Evolutionary conservation across 2,888 invertebrate species (phyloP), one percentile per base, ranked within the genome.

Genomic region (Actias luna): DNA sequence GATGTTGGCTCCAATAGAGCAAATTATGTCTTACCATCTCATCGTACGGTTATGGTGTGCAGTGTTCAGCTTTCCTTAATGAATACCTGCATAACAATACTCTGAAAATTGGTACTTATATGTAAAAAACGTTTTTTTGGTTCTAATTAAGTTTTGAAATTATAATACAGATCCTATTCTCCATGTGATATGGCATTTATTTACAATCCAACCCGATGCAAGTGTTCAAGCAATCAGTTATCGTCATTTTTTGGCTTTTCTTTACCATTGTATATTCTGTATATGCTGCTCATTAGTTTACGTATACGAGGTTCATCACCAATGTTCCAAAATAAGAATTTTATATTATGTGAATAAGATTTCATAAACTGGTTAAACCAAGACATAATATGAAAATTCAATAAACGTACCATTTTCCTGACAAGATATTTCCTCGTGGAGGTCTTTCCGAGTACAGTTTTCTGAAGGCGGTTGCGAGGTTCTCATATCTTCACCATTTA

Each of bases 331-430:
- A 18, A 16, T 18, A 18, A 18, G 1, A n/a, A 8, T 42, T 12
- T 0, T 18, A 7, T 8, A 4, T 1, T 42, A 1, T 18, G 8
- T 1, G 18, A 42, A 42, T 2, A 42, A 7, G 42, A 8, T 18
- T 0, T 8, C 18, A 18, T 42, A 42, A 18, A n/a, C 42, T 42
- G 5, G 1, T n/a, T 16, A 18, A 7, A 18, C 42, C 8, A 16
- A 1, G 8, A 2, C 1, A n/a, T 18, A 18, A 8, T 18, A 8
- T 18, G 7, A 42, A 42, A 18, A 18, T 29, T 7, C 55, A 29
- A 16, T 10, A n/a, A 55, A 61, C 64, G 64, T 65, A 78, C 80
- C 77, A 59, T 75, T 72, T 31, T 72, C 69, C 29, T 71, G 64
- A 33, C 65, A 61, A 18, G 60, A 62, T 35, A 66, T 58, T 50